phyloP scores from a whole-genome alignment of 2,888 invertebrate species.

The Silvanus unidentatus region DNA sequence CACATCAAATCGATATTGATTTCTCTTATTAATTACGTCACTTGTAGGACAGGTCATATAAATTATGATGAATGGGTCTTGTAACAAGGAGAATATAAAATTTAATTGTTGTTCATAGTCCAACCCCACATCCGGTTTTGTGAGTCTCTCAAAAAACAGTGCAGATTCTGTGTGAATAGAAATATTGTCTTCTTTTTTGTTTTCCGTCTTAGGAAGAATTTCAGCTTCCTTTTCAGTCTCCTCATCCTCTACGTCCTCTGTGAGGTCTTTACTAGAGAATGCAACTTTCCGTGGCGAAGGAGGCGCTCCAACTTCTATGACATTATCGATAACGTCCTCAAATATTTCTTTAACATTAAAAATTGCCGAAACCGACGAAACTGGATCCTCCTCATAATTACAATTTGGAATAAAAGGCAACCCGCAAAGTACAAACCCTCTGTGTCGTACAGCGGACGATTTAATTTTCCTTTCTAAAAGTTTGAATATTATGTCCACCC shows the following conservation, averaged over 20 bases:
- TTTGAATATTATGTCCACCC: constrained; percentile 49
- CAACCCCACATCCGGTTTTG: constrained; percentile 23
- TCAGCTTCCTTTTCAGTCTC: constrained; percentile 23
- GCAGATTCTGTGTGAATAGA: background rate
- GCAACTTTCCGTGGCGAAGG: constrained; percentile 22
- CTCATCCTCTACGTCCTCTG: constrained; percentile 18
- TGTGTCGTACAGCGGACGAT: constrained; percentile 50
- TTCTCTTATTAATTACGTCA: constrained; percentile 48
- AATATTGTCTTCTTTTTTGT: background rate
- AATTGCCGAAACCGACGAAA: constrained; percentile 41
- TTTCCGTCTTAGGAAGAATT: background rate
- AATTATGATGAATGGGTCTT: constrained; percentile 48
- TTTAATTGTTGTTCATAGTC: constrained; percentile 38
- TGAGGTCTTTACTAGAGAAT: constrained; percentile 19
- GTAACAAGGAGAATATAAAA: constrained; percentile 36
- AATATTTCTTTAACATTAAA: constrained; percentile 43
- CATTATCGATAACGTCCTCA: constrained; percentile 36
- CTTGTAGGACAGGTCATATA: constrained; percentile 52
- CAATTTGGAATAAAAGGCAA: constrained; percentile 56
- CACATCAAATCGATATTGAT: constrained; percentile 36
- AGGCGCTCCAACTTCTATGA: constrained; percentile 21
- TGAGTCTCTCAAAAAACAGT: background rate
- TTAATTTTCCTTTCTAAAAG: constrained; percentile 51
- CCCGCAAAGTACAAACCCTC: constrained; percentile 62
- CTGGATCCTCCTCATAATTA: constrained; percentile 40